Conservation (phyloP, 2,113 vertebrate species). For the Prinia subflava region DNA sequence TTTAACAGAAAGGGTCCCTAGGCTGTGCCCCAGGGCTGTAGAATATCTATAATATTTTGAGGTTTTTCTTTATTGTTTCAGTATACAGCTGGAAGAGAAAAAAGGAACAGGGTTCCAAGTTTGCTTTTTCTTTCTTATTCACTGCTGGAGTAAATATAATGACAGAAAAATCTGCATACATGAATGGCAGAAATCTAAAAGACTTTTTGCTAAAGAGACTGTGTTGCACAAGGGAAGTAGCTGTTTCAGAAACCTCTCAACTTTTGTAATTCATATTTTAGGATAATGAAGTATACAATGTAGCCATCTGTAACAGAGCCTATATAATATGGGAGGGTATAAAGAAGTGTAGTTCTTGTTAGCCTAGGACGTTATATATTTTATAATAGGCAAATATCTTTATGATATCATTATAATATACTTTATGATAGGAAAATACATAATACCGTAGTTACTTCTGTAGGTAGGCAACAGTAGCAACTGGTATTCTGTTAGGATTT, state of each 20-base stretch:
- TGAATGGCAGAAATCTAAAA: background rate
- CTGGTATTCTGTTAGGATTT: background rate
- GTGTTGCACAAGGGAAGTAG: background rate
- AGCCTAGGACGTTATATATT: background rate
- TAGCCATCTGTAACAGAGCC: background rate
- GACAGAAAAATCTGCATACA: background rate
- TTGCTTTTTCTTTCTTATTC: background rate
- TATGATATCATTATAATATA: too few relatives aligned
- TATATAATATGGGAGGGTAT: background rate
- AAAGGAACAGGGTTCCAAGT: background rate
- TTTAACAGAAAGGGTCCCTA: background rate
- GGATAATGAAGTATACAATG: background rate
- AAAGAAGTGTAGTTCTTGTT: background rate
- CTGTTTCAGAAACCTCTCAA: background rate
- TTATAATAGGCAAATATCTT: background rate
- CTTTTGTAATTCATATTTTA: background rate
- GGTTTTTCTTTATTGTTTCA: background rate
- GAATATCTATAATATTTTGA: background rate
- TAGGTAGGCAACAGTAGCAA: background rate
- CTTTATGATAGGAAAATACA: too few relatives aligned
- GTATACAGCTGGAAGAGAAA: background rate
- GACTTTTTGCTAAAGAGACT: background rate
- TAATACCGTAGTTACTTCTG: background rate
- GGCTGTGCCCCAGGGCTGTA: background rate
- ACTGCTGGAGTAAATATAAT: background rate